Conservation (phyloP, 1,140 invertebrate genomes). For the Planococcus citri region DNA sequence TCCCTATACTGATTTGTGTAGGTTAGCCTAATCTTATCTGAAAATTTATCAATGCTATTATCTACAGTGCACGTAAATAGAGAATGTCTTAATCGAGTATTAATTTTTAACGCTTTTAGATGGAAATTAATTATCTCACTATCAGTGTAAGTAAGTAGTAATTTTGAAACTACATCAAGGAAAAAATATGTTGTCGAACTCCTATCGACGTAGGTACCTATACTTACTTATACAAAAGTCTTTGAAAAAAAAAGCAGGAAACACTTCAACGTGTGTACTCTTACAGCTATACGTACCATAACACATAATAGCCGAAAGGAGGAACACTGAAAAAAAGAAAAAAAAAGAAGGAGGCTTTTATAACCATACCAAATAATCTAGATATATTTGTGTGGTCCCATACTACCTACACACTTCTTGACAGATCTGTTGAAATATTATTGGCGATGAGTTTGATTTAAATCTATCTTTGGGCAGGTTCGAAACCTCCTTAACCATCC, state of each 20-base stretch:
- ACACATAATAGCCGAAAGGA: background rate
- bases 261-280: background rate
- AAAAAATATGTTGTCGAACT: no score
- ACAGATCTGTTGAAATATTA: conserved; percentile 7
- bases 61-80: no score
- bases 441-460: conserved; percentile 2
- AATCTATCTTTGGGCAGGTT: background rate
- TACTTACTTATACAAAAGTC: background rate
- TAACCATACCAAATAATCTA: background rate
- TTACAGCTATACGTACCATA: background rate
- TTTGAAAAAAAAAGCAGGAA: background rate
- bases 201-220: no score
- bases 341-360: no score
- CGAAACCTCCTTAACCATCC: background rate
- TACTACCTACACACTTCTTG: conserved; percentile 2
- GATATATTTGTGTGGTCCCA: conserved; percentile 2
- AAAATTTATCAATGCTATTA: no score
- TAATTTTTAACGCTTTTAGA: no score
- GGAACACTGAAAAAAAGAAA: background rate
- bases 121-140: no score
- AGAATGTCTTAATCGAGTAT: no score
- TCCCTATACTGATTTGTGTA: background rate
- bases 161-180: no score
- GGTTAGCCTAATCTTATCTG: no score
- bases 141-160: no score